Evolutionary conservation across 1,140 invertebrate genomes (phyloP).

Genomic region (Formica exsecta): DNA sequence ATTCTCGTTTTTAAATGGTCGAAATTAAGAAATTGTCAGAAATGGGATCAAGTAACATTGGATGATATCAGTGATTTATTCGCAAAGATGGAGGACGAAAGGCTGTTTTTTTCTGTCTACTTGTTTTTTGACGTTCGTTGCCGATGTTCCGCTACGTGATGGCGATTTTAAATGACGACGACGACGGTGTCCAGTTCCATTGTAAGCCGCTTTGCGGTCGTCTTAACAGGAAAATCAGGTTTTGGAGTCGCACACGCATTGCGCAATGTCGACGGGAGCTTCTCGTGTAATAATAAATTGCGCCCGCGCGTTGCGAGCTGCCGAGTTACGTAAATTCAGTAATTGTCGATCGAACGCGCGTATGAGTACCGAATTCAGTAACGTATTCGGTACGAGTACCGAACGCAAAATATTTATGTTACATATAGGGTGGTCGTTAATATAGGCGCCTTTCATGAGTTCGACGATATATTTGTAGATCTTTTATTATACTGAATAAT

Average conservation of each 20-base stretch:
- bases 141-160: constrained; percentile 52
- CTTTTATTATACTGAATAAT: neutral
- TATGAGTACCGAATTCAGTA: too few relatives aligned
- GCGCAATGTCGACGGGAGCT: constrained; percentile 39
- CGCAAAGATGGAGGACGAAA: neutral
- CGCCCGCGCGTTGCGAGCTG: constrained; percentile 13
- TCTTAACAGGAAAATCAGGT: constrained; percentile 63
- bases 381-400: neutral
- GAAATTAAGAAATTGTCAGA: neutral
- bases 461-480: neutral
- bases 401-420: constrained; percentile 40
- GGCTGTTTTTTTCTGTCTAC: neutral
- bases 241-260: constrained; percentile 45
- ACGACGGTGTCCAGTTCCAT: constrained; percentile 24
- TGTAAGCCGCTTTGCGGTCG: constrained; percentile 50
- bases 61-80: constrained; percentile 37
- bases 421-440: neutral
- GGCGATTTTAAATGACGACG: constrained; percentile 50
- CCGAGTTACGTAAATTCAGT: constrained; percentile 57
- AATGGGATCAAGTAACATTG: neutral
- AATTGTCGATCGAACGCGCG: constrained; percentile 45
- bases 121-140: constrained; percentile 28
- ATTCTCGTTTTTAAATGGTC: neutral
- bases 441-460: too few relatives aligned
- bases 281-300: constrained; percentile 53